Base-by-base conservation (phyloP, 2,113 vertebrate genomes). In the Rhodinocichla rosea region DNA sequence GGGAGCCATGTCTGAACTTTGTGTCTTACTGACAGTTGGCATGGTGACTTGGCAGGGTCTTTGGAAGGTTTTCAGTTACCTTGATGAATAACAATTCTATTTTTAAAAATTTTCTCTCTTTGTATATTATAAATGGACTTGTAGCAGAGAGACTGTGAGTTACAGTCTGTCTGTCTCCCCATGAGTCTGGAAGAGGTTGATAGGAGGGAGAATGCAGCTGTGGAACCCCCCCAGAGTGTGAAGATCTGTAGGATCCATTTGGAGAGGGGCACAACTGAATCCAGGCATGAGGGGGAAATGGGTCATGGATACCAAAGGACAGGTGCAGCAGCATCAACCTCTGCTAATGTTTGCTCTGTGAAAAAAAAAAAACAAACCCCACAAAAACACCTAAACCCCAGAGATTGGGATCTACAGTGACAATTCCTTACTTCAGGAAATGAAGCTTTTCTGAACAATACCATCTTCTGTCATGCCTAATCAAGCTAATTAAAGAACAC, bases 401-500 rank as follows among this genome's bases (percentile, higher is more conserved):
- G 53, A 59, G 63, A 74, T 1, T 69, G 63, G 42, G 40, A 89
- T 86, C 68, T 74, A 20, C 50, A 89, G 68, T 26, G 83, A 84
- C 63, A 88, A 15, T 42, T 96, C 85, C 81, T 91, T 82, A 94
- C 92, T 94, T 94, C 91, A 96, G 94, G 91, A 96, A 97, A 91
- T 35, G 23, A 74, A 92, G 79, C 75, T 80, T 93, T 94, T 94
- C 94, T 89, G 87, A 96, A 94, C 91, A 96, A 55, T 77, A 49
- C 47, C 45, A 75, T 95, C 94, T 95, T 96, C 85, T 97, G 91
- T 96, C 95, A 86, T 94, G 95, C 94, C 77, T 96, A 97, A 97
- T 98, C 97, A 96, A 96, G 84, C 92, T 97, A 97, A 98, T 98
- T 98, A 96, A 93, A 95, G 80, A 96, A 84, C 96, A 91, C 95